These are phyloP conservation scores for Calliopsis andreniformis DNA, from an alignment of 1,140 invertebrate genomes.

Conservation along the genomic window DNA sequence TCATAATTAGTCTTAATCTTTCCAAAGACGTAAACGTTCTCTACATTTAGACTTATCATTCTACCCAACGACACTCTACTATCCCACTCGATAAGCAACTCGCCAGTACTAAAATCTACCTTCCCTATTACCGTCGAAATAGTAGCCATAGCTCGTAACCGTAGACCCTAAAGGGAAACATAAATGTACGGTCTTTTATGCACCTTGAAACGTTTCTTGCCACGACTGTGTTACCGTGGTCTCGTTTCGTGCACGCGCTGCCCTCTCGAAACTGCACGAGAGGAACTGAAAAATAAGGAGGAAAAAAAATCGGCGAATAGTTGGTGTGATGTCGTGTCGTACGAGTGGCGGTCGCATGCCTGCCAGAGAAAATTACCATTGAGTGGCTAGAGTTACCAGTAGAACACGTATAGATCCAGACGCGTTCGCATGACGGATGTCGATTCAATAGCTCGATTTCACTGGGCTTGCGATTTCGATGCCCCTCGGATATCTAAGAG, in stretches of 20 bases:
- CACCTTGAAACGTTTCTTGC: conserved; percentile 16
- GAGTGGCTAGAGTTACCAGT: conserved; percentile 73
- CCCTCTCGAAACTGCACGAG: conserved; percentile 27
- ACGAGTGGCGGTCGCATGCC: conserved; percentile 78
- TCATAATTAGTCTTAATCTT: no score
- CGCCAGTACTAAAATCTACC: neutral
- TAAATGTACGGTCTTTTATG: conserved; percentile 18
- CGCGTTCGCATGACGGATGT: conserved; percentile 77
- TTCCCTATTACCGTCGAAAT: neutral
- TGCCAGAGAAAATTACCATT: conserved; percentile 75
- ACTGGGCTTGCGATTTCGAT: conserved; percentile 70
- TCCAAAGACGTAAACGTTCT: no score
- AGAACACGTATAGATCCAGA: conserved; percentile 65
- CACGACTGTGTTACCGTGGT: neutral
- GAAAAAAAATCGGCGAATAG: conserved; percentile 44
- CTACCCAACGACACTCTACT: no score
- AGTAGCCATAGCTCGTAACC: neutral
- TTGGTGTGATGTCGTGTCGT: conserved; percentile 70
- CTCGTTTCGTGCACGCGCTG: conserved; percentile 57
- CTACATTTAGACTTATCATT: no score
- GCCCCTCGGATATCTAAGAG: conserved; percentile 51
- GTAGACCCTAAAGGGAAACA: neutral
- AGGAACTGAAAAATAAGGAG: conserved; percentile 42
- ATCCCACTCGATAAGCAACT: no score
- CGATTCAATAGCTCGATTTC: conserved; percentile 78